Evolutionary conservation across 2,113 vertebrate genomes (phyloP).

Genomic region (Mobula hypostoma): DNA sequence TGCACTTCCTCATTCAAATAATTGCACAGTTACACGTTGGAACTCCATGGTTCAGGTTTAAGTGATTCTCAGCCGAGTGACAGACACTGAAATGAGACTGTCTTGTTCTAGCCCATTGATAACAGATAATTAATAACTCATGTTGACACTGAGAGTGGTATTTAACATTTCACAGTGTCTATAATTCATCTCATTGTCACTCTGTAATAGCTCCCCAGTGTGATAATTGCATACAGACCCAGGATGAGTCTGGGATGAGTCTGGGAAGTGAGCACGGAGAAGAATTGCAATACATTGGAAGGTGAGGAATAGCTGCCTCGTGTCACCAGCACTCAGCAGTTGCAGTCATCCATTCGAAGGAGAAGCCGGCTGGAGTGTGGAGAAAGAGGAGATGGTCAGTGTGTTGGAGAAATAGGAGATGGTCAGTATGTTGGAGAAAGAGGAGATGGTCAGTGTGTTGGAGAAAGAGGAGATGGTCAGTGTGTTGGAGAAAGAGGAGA

Average conservation of each 20-base stretch:
- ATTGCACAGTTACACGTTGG: background rate
- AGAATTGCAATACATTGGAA: background rate
- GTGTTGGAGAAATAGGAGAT: too few relatives aligned
- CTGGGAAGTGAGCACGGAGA: background rate
- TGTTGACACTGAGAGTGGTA: background rate
- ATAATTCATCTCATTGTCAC: conserved; percentile 5
- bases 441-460: too few relatives aligned
- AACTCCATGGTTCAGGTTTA: background rate
- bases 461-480: too few relatives aligned
- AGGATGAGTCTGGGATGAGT: background rate
- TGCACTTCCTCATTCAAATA: background rate
- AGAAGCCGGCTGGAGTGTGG: too few relatives aligned
- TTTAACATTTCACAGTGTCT: conserved; percentile 22
- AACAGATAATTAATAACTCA: background rate
- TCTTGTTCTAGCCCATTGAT: conserved; percentile 15
- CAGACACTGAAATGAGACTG: conserved; percentile 2
- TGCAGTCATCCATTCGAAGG: too few relatives aligned
- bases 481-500: too few relatives aligned
- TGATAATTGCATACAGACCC: background rate
- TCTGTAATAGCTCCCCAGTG: background rate
- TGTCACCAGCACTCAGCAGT: too few relatives aligned
- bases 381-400: too few relatives aligned
- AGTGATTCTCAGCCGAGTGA: background rate
- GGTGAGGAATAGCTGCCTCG: too few relatives aligned
- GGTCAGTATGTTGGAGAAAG: too few relatives aligned